Conservation (phyloP, 2,888 invertebrate species). For the Malthinus flaveolus region DNA sequence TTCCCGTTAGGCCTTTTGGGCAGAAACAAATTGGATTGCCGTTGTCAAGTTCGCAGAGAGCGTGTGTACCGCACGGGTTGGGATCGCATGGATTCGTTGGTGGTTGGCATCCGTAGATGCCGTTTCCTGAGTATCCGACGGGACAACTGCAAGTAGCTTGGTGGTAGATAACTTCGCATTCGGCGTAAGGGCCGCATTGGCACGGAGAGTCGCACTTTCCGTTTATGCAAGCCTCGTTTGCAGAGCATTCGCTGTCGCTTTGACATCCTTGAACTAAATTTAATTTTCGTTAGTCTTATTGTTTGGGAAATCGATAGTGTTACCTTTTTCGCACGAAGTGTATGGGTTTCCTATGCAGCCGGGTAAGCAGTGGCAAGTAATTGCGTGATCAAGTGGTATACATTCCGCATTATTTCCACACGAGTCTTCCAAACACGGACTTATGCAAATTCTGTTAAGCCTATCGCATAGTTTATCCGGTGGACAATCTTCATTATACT, state of each 20-base stretch:
- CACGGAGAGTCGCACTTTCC: constrained; percentile 77
- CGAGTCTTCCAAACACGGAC: constrained; percentile 76
- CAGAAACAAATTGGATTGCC: constrained; percentile 89
- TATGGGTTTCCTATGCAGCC: constrained; percentile 80
- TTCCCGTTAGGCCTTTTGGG: constrained; percentile 86
- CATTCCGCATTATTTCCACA: constrained; percentile 85
- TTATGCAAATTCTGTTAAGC: constrained; percentile 80
- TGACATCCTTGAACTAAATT: constrained; percentile 69
- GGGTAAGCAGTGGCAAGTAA: constrained; percentile 73
- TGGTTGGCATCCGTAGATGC: constrained; percentile 69
- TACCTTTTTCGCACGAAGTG: constrained; percentile 61
- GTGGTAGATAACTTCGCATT: constrained; percentile 81
- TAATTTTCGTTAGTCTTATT: not conserved
- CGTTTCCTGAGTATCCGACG: constrained; percentile 79
- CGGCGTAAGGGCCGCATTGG: constrained; percentile 76
- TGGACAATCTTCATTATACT: constrained; percentile 89
- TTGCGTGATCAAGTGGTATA: constrained; percentile 73
- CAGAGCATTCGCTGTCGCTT: constrained; percentile 71
- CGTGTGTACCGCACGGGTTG: constrained; percentile 86
- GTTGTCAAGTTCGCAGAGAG: constrained; percentile 81
- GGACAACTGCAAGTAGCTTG: constrained; percentile 80
- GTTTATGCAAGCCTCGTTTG: constrained; percentile 77
- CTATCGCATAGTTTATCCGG: constrained; percentile 84
- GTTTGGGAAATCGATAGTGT: not conserved
- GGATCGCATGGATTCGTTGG: constrained; percentile 80